Conservation (phyloP, 2,797 vertebrate genomes). For the Choloepus didactylus region DNA sequence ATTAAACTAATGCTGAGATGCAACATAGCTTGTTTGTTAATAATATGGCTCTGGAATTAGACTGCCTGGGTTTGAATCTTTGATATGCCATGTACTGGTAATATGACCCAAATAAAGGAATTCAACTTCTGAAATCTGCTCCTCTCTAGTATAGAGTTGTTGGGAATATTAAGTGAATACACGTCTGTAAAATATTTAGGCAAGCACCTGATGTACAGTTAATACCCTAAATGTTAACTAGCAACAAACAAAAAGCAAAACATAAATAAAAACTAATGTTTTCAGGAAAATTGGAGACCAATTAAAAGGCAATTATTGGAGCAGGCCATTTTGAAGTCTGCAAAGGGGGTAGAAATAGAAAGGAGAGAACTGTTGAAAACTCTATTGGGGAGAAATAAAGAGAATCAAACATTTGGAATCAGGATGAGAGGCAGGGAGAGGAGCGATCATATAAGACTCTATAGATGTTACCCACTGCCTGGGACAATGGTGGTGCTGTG, state of each 20-base stretch:
- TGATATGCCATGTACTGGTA: neutral
- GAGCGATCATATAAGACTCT: neutral
- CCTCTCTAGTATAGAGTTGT: neutral
- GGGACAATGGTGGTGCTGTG: neutral
- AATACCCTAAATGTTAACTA: neutral
- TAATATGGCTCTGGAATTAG: neutral
- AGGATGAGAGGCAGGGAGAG: neutral
- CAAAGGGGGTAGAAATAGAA: neutral
- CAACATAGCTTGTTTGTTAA: no score
- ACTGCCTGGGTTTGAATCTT: neutral
- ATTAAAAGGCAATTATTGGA: neutral
- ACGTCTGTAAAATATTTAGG: neutral
- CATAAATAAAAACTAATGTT: neutral
- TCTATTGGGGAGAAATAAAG: neutral
- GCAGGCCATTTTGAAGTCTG: accelerated
- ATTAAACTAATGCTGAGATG: neutral
- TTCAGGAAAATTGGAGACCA: neutral
- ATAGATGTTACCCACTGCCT: neutral
- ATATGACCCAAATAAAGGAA: neutral
- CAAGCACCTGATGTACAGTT: neutral
- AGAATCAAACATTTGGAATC: neutral
- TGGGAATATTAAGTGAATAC: neutral
- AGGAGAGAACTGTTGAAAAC: neutral
- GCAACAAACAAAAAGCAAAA: neutral
- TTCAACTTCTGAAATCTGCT: neutral